Conservation (phyloP, 1,140 invertebrate species). For the Lepidotrigona ventralis region DNA sequence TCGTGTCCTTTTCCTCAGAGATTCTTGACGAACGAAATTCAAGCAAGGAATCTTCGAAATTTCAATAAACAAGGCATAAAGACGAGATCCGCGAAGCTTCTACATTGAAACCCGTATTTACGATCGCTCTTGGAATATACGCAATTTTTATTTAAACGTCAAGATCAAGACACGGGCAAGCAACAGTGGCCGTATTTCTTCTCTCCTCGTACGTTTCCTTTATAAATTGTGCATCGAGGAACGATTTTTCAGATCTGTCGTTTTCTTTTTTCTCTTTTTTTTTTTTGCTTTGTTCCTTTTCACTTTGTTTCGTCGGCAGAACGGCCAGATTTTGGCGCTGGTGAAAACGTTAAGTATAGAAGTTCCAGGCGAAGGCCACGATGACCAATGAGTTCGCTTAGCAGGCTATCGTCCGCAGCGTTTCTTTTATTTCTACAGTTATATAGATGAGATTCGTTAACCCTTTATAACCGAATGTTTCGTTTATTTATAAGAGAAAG, state of each 20-base stretch:
- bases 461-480: no score
- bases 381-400: background rate
- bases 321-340: background rate
- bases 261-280: background rate
- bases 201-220: background rate
- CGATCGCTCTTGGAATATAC: constrained; percentile 19
- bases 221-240: constrained; percentile 39
- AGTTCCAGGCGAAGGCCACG: constrained; percentile 19
- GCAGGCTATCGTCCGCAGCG: background rate
- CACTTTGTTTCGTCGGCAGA: background rate
- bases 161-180: background rate
- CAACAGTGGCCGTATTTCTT: background rate
- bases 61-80: background rate
- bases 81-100: background rate
- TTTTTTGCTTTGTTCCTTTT: no score
- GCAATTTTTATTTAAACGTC: background rate
- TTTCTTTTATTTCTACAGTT: background rate
- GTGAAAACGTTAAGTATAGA: background rate
- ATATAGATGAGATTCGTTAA: constrained; percentile 20
- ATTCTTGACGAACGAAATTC: background rate
- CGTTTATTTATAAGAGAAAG: no score
- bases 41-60: background rate
- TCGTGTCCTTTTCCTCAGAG: no score
- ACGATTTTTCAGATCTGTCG: constrained; percentile 6
- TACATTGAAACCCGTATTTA: constrained; percentile 19